These are phyloP conservation scores for Phalacrocorax carbo DNA, from an alignment of 2,113 vertebrate species.

Conservation along the genomic window DNA sequence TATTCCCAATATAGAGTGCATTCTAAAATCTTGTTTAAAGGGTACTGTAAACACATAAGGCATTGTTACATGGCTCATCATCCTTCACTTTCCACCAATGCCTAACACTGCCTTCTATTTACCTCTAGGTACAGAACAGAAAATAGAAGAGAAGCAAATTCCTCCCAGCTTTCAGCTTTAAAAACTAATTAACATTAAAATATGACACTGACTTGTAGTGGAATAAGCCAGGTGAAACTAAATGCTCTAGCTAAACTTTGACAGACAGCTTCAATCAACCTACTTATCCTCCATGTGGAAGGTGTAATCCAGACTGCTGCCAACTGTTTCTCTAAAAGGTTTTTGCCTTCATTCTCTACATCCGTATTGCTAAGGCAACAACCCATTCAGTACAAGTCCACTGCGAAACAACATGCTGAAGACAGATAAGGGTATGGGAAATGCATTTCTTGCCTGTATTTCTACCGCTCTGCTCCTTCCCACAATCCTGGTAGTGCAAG, in stretches of 20 bases:
- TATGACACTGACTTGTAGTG: not conserved
- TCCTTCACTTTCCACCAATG: not conserved
- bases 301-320: slow-evolving; percentile 24
- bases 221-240: not conserved
- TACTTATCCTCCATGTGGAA: slow-evolving; percentile 13
- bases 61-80: not conserved
- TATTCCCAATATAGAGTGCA: not conserved
- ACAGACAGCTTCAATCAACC: slow-evolving; percentile 29
- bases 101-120: not conserved
- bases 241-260: not conserved
- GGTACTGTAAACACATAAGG: not conserved
- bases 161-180: not conserved
- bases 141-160: not conserved
- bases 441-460: not conserved
- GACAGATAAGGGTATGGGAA: slow-evolving; percentile 26
- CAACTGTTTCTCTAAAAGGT: slow-evolving; percentile 8
- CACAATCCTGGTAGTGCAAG: not conserved
- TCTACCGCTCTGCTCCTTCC: not conserved
- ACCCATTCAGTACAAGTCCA: not conserved
- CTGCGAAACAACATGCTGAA: slow-evolving; percentile 8
- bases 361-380: slow-evolving; percentile 10
- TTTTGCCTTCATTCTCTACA: slow-evolving; percentile 4
- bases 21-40: not conserved
- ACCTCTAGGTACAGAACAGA: not conserved
- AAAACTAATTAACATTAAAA: slow-evolving; percentile 22